Conservation (phyloP, 1,140 invertebrate species). For the Macrosteles quadrilineatus region DNA sequence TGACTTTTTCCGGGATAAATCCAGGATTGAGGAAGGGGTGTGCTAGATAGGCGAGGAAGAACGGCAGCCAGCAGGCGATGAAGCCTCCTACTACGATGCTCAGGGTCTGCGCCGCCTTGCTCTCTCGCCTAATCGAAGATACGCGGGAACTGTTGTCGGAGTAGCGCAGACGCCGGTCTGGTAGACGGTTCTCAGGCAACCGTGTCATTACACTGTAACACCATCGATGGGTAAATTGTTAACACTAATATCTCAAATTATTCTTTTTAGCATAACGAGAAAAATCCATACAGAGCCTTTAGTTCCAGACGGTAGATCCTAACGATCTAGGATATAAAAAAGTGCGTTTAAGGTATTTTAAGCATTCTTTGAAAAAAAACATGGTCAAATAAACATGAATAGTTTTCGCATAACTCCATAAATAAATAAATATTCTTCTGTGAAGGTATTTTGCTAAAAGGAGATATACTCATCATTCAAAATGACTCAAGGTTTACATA, state of each 20-base stretch:
- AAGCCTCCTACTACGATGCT: constrained; percentile 91
- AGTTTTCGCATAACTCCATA: too few species aligned
- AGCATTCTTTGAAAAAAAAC: too few species aligned
- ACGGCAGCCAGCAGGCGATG: constrained; percentile 86
- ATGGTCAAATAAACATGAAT: too few species aligned
- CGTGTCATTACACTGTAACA: constrained; percentile 27
- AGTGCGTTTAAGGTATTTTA: too few species aligned
- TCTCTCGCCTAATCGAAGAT: constrained; percentile 69
- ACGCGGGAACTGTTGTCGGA: constrained; percentile 51
- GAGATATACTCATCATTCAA: too few species aligned
- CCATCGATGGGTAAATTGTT: neutral
- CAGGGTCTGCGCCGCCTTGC: constrained; percentile 86
- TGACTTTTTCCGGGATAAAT: constrained; percentile 59
- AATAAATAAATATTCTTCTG: too few species aligned
- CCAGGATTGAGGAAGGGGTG: constrained; percentile 66
- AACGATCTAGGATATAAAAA: too few species aligned
- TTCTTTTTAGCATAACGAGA: neutral
- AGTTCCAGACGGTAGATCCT: neutral
- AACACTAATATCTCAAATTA: neutral
- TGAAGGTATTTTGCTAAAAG: too few species aligned
- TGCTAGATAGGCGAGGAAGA: constrained; percentile 83
- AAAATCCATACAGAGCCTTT: neutral
- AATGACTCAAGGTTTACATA: too few species aligned
- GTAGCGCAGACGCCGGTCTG: constrained; percentile 34
- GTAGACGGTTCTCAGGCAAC: constrained; percentile 20